Evolutionary conservation across 2,797 vertebrate species (phyloP).

Genomic region (Phrynocephalus guinanensis): DNA sequence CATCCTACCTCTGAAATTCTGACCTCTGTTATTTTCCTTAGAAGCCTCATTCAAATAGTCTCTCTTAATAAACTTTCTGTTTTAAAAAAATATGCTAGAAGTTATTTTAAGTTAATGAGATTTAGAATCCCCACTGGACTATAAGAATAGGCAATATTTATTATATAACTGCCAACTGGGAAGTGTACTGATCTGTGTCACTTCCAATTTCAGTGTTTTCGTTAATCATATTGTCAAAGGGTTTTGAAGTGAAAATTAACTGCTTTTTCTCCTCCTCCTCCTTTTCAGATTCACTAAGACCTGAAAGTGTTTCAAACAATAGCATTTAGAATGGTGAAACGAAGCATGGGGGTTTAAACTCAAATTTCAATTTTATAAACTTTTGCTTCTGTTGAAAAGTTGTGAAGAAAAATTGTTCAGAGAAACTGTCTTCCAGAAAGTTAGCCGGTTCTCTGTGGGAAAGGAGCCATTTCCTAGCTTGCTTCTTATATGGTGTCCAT

Average conservation of each 20-base stretch:
- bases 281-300: not conserved
- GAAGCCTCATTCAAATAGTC: slow-evolving; percentile 12
- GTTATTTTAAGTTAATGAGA: not conserved
- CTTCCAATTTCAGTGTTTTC: not conserved
- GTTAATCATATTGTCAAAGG: not conserved
- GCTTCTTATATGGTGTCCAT: not conserved
- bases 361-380: not conserved
- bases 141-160: not conserved
- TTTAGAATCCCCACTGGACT: not conserved
- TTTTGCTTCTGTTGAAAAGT: not conserved
- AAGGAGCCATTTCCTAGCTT: not conserved
- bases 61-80: not conserved
- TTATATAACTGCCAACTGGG: not conserved
- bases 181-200: slow-evolving; percentile 3
- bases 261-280: not conserved
- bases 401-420: not conserved
- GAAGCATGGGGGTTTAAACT: not conserved
- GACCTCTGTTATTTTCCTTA: slow-evolving; percentile 20
- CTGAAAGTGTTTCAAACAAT: not conserved
- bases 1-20: not conserved
- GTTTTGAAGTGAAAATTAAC: not conserved
- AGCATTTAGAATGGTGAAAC: not conserved
- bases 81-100: too few relatives aligned
- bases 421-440: not conserved
- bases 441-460: too few relatives aligned